Conservation (phyloP, 2,113 vertebrate species). For the Ia io region DNA sequence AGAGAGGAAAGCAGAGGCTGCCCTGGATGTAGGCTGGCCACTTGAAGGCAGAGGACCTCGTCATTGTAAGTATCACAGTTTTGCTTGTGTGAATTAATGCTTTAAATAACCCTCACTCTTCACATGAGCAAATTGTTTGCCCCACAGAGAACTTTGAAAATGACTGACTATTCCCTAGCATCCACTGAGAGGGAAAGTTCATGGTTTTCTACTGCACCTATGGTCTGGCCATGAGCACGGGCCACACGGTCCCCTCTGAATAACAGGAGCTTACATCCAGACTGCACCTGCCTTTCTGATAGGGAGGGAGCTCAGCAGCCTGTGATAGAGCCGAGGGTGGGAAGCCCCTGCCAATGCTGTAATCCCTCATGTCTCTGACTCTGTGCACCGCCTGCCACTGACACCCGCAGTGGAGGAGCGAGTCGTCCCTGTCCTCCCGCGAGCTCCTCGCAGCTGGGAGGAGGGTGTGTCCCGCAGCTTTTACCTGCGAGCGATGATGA, state of each 20-base stretch:
- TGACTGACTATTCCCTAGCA: background rate
- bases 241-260: background rate
- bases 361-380: background rate
- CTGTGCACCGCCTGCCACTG: background rate
- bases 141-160: background rate
- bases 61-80: constrained; percentile 4
- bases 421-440: constrained; percentile 59
- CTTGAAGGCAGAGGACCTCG: background rate
- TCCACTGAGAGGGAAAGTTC: constrained; percentile 19
- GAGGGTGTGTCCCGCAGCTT: constrained; percentile 86
- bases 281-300: background rate
- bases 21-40: background rate
- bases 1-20: background rate
- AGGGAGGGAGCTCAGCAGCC: background rate
- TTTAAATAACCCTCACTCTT: background rate
- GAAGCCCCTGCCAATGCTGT: background rate
- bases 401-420: background rate
- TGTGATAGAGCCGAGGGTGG: background rate
- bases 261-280: background rate
- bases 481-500: constrained; percentile 86
- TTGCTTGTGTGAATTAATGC: background rate
- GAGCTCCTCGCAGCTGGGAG: constrained; percentile 80
- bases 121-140: background rate
- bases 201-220: constrained; percentile 6
- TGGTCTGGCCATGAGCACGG: background rate